These are phyloP conservation scores for Protophormia terraenovae DNA, from an alignment of 2,888 invertebrate species.

Conservation along the genomic window DNA sequence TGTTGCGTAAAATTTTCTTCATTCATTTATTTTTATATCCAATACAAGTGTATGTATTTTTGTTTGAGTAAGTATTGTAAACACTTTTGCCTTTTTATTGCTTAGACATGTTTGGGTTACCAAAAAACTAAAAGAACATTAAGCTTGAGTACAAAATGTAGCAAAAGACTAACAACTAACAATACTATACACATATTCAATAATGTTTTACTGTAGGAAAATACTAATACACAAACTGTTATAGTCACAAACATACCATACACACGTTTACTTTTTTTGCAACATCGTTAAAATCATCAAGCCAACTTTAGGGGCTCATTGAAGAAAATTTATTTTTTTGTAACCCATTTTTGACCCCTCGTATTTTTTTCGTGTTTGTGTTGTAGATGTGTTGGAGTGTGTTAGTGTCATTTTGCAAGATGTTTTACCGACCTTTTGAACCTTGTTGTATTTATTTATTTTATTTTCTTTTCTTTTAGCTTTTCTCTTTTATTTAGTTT, in stretches of 20 bases:
- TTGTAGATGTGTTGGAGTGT: background rate
- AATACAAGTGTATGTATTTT: background rate
- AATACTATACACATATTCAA: too few relatives aligned
- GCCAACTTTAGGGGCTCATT: background rate
- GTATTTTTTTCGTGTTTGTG: background rate
- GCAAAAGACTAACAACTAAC: slow-evolving; percentile 7
- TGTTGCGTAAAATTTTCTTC: slow-evolving; percentile 48
- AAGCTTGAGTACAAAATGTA: background rate
- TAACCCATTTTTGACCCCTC: slow-evolving; percentile 28
- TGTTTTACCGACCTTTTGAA: slow-evolving; percentile 23
- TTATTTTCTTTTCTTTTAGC: slow-evolving; percentile 4
- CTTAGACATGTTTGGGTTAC: slow-evolving; percentile 58
- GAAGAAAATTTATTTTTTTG: background rate
- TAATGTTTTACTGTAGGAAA: background rate
- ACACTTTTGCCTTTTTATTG: slow-evolving; percentile 60
- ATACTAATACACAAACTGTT: background rate
- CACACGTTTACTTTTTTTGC: too few relatives aligned
- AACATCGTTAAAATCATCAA: too few relatives aligned
- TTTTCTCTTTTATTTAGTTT: slow-evolving; percentile 10
- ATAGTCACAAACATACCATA: too few relatives aligned
- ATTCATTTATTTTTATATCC: slow-evolving; percentile 1
- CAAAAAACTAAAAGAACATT: background rate
- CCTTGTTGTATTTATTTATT: slow-evolving; percentile 6
- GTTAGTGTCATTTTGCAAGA: background rate
- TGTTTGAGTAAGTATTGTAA: slow-evolving; percentile 25